Evolutionary conservation across 2,797 vertebrate species (phyloP).

Genomic region (Enteromius paludinosus): DNA sequence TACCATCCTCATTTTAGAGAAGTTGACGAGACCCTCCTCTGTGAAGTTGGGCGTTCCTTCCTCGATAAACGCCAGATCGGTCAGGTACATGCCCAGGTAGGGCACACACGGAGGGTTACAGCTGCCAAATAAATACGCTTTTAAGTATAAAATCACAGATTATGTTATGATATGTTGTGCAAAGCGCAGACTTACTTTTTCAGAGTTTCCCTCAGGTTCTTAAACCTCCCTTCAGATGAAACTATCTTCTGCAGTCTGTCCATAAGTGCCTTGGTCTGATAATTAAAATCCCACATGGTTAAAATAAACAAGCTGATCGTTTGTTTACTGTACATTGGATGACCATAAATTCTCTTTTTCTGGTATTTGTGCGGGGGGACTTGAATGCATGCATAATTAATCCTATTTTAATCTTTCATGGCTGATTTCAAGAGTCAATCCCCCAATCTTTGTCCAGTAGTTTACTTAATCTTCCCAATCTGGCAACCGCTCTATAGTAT

Average conservation of each 20-base stretch:
- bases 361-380: too few species aligned
- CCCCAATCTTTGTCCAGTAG: not conserved
- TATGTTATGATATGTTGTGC: not conserved
- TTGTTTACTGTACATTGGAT: not conserved
- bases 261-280: slow-evolving; percentile 93
- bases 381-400: not conserved
- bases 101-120: slow-evolving; percentile 97
- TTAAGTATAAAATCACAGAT: not conserved
- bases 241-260: slow-evolving; percentile 96
- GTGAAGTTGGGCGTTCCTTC: slow-evolving; percentile 98
- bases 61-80: slow-evolving; percentile 96
- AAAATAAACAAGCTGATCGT: not conserved
- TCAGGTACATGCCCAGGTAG: slow-evolving; percentile 98
- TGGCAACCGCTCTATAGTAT: not conserved
- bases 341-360: not conserved
- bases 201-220: slow-evolving; percentile 96
- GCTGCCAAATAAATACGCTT: slow-evolving; percentile 68
- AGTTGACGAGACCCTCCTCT: slow-evolving; percentile 96
- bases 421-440: not conserved
- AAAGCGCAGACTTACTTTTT: slow-evolving; percentile 85
- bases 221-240: slow-evolving; percentile 96
- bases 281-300: slow-evolving; percentile 39
- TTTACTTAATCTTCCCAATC: not conserved
- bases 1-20: slow-evolving; percentile 99
- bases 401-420: not conserved